Base-by-base conservation (phyloP, 2,797 vertebrate species). In the Danio albolineatus region DNA sequence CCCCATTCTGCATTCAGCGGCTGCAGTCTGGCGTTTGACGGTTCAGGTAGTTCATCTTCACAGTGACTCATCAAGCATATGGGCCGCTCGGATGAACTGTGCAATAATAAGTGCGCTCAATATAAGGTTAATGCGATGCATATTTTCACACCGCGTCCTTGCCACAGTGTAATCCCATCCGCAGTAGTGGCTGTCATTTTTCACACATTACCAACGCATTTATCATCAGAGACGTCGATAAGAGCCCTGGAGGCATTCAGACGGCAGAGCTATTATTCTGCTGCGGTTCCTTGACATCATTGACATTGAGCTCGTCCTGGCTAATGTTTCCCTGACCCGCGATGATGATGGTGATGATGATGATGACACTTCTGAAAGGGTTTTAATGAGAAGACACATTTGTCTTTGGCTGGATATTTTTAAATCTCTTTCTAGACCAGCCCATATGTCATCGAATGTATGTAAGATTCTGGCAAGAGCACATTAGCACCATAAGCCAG, bases 21-120 rank as follows among this genome's bases (percentile, higher is more conserved):
- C 90, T 88, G 88, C 87, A 90, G 91, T 84, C 89, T 89, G 85
- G 83, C 85, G n/a, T 59, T 49, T 53, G 66, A 79, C 36, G 49
- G 73, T 69, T 82, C 51, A 73, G 60, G 67, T 77, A 60, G 75
- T 76, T 73, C 76, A 64, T 70, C 60, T 79, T 83, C 70, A 66
- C 60, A 38, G 78, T 84, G 83, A 86, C 59, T 84, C 85, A 86
- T 84, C 64, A 44, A 46, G 57, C 38, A 6, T 54, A 78, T 59
- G 60, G 48, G 48, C 5, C n/a, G 62, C 12, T 12, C 71, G 46
- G 60, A 75, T 41, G 12, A 75, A 53, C 57, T 49, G 73, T 53
- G 59, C 36, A 62, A 64, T 64, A 51, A 49, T 48, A 53, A 19
- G 28, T 53, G 44, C 19, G 21, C 12, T 77, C 39, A 77, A 17